phyloP scores from a whole-genome alignment of 1,140 invertebrate species.

The Ericerus pela region DNA sequence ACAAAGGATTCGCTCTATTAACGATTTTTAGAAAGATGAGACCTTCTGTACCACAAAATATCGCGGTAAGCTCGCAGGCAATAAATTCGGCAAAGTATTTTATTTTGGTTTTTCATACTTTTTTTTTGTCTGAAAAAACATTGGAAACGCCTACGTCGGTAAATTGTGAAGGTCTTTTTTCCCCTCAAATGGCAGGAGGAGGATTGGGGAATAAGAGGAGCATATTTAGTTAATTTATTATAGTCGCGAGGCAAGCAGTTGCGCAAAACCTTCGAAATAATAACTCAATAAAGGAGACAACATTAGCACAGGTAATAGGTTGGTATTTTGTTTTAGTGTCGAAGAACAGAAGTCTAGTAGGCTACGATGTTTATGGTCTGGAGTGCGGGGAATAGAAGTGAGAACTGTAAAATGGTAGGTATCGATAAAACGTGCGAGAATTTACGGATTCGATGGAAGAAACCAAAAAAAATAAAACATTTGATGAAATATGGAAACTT shows the following conservation, averaged over 20 bases:
- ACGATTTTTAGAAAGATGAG: constrained; percentile 1
- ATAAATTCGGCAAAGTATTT: neutral
- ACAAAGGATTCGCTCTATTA: constrained; percentile 8
- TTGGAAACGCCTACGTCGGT: neutral
- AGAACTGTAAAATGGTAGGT: neutral
- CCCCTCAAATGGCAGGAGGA: too few species aligned
- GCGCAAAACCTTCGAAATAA: neutral
- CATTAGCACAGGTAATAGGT: too few species aligned
- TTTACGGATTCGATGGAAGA: neutral
- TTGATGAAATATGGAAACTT: too few species aligned
- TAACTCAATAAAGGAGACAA: constrained; percentile 10
- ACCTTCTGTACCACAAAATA: constrained; percentile 5
- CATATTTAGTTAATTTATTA: constrained; percentile 1
- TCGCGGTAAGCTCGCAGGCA: neutral
- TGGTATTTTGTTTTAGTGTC: neutral
- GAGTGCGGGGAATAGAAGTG: neutral
- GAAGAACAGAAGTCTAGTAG: neutral
- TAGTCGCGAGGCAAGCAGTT: neutral
- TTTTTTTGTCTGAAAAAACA: neutral
- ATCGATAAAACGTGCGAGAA: neutral
- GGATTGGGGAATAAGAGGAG: too few species aligned
- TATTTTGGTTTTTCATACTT: neutral
- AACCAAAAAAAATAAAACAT: neutral
- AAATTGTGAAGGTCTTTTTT: constrained; percentile 6
- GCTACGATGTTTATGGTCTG: neutral